Evolutionary conservation across 2,797 vertebrate genomes (phyloP), one percentile per base, ranked within the genome.

Genomic region (Huso huso): DNA sequence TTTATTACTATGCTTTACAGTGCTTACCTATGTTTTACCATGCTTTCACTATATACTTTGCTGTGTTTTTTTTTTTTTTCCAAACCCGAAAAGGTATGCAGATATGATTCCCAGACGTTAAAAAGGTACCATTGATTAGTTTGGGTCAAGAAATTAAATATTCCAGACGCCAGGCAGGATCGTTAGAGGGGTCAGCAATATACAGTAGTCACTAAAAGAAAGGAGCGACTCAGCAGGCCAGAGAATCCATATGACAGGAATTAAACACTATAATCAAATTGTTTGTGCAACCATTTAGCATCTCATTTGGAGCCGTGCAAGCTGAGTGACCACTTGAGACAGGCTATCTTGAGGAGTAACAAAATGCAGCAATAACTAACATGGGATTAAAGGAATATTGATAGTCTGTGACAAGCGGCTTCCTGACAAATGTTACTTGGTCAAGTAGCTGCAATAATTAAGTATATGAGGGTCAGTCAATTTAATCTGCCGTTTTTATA

Each of bases 401-500:
- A 95, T 91, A 86, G 87, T 76, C 81, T 74, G 81, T 90, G 92
- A 93, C 90, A 92, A 84, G 78, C 59, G 0, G 78, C 87, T 89
- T 91, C 89, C 90, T 88, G 85, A 91, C 88, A 91, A 89, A 92
- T 79, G 78, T 85, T 83, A 86, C 87, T 89, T 87, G 88, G 89
- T 90, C 90, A 91, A 92, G 91, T 84, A 90, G 86, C 83, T 83
- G 86, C 89, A 86, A 93, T 95, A 91, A 92, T 94, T 92, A 93
- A 93, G 90, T 92, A 93, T 91, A 91, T 90, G 92, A 91, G 89
- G 88, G 88, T 86, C 87, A 86, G 87, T 93, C 92, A 88, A 89
- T 94, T 93, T 91, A 91, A 95, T 93, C 90, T 89, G 86, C 85
- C 87, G 87, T 88, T 94, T 93, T 93, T 91, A 84, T 91, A 89